A percentile compares a stretch with the other conserved stretches of the same genome.
These are phyloP conservation scores for Nyleta sp. DNA, from an alignment of 2,888 invertebrate genomes.

Conservation along the genomic window DNA sequence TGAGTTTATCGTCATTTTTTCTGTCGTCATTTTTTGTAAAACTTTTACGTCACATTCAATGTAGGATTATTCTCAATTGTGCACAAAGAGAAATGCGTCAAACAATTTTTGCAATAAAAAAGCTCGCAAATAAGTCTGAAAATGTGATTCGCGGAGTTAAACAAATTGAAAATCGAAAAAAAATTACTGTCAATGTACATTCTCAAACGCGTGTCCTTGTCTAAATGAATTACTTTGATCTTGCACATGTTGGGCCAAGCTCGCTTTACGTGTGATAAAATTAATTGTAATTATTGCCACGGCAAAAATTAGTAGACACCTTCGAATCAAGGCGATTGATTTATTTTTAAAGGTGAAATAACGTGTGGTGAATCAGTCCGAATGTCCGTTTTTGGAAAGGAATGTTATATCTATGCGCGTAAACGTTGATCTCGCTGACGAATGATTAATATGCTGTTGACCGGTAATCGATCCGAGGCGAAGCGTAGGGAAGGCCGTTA, in stretches of 20 bases:
- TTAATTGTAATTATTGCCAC: constrained; percentile 27
- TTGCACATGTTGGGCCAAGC: not conserved
- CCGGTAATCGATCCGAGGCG: constrained; percentile 57
- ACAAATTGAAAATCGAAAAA: too few species aligned
- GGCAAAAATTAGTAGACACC: constrained; percentile 31
- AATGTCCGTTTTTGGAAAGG: constrained; percentile 50
- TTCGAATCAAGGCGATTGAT: constrained; percentile 39
- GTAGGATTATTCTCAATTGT: too few species aligned
- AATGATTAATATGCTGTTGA: constrained; percentile 51
- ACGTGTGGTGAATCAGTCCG: constrained; percentile 19
- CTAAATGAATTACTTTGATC: constrained; percentile 20
- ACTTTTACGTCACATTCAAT: too few species aligned
- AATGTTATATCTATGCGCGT: constrained; percentile 34
- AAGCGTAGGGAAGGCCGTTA: constrained; percentile 50
- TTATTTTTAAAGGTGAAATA: constrained; percentile 42
- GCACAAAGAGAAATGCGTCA: too few species aligned
- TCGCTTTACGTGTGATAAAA: constrained; percentile 13
- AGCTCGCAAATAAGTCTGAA: too few species aligned
- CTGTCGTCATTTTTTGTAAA: too few species aligned
- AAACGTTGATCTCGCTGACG: constrained; percentile 40
- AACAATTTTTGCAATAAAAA: too few species aligned
- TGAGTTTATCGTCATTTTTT: too few species aligned
- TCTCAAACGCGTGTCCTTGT: too few species aligned
- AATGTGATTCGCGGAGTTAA: too few species aligned
- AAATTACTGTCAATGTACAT: too few species aligned